A percentile compares a stretch with the other conserved stretches of the same genome.
These are phyloP conservation scores for Platycercus adscitus DNA, from an alignment of 2,113 vertebrate species.

Conservation along the genomic window DNA sequence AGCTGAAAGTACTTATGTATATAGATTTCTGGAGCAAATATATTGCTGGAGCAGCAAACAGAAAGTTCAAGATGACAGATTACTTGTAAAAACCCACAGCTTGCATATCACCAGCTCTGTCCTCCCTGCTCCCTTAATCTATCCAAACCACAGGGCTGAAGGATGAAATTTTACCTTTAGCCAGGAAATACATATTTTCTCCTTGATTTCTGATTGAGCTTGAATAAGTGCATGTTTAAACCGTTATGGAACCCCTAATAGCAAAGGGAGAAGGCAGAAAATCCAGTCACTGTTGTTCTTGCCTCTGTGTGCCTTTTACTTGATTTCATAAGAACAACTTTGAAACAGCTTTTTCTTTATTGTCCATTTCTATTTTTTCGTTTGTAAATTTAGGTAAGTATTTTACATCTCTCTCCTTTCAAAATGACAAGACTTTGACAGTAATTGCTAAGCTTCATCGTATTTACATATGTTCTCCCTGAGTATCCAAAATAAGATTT, in stretches of 20 bases:
- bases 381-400: background rate
- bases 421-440: slow-evolving; percentile 23
- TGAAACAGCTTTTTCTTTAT: background rate
- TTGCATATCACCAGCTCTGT: background rate
- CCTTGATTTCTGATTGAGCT: background rate
- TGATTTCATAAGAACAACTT: background rate
- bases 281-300: background rate
- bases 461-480: background rate
- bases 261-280: background rate
- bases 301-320: background rate
- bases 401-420: background rate
- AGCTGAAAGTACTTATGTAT: background rate
- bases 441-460: slow-evolving; percentile 40
- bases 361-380: background rate
- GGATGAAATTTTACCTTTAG: background rate
- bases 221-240: background rate
- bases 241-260: background rate
- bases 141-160: background rate
- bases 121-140: background rate
- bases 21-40: background rate
- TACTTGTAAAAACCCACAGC: background rate
- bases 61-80: background rate
- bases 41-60: background rate
- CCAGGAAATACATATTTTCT: background rate
- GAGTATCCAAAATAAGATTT: slow-evolving; percentile 3